Evolutionary conservation across 1,140 invertebrate species (phyloP), one percentile per base, ranked within the genome.

Genomic region (Brachionus koreanus): DNA sequence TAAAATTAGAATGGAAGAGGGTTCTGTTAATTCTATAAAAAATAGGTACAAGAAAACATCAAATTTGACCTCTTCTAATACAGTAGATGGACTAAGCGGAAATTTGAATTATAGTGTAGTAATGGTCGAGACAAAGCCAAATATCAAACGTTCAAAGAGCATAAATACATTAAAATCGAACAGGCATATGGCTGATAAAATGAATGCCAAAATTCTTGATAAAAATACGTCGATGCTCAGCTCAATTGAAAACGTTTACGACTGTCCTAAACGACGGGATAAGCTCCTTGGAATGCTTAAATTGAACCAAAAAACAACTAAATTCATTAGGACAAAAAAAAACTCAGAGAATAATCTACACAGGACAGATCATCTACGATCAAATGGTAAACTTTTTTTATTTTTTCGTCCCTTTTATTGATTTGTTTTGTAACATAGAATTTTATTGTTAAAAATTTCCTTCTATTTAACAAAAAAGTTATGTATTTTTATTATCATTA

Each of bases 91-190:
- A 3, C 19, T 57, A 0, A 57, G 7, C 16, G 49, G 19, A 37
- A 69, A 69, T 39, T 10, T 39, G 0, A 33, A 69, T 7, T 29
- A 33, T 65, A n/a, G 5, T 65, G 63, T 33, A 4, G 37, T 9
- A 39, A 69, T 10, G 6, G 16, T 5, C 12, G 65, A 69, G 16
- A 69, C 33, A 10, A 37, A 37, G 16, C 13, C 19, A 16, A 69
- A 33, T 69, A 69, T 39, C n/a, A 69, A 69, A n/a, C 65, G 65
- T 2, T 69, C 65, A 39, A 69, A 69, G 16, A 69, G 65, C 16
- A 69, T 69, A 39, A 69, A 69, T 39, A 69, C 37, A 16, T 19
- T 69, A 10, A 69, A 69, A 39, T 69, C 35, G 13, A 69, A 12
- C 37, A 69, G 37, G n/a, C 35, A 69, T 16, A 12, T 69, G 12